Conservation (phyloP, 2,113 vertebrate species). For the Ciconia stormi region DNA sequence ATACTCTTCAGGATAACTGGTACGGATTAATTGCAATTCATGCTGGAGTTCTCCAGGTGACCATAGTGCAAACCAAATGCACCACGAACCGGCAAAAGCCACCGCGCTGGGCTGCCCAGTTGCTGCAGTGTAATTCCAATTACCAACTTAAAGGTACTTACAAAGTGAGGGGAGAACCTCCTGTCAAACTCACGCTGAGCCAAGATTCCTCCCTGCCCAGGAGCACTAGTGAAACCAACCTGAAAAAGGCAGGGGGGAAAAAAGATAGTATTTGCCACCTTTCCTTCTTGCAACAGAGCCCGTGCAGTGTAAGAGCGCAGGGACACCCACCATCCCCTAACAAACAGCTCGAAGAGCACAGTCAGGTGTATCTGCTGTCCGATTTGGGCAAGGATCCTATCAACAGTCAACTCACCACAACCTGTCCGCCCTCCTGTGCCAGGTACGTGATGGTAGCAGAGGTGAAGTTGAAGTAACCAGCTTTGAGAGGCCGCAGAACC, state of each 20-base stretch:
- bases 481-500: conserved; percentile 92
- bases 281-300: neutral
- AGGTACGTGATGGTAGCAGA: conserved; percentile 91
- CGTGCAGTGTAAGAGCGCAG: rapidly evolving
- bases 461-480: conserved; percentile 96
- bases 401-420: conserved; percentile 81
- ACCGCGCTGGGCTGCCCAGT: rapidly evolving
- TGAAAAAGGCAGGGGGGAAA: conserved; percentile 14
- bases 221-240: conserved; percentile 93
- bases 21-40: rapidly evolving
- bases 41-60: neutral
- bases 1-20: neutral
- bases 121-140: rapidly evolving
- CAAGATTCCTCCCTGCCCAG: conserved; percentile 93
- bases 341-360: rapidly evolving
- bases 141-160: conserved; percentile 63
- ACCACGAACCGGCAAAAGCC: neutral
- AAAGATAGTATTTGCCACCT: neutral
- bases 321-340: rapidly evolving
- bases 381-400: neutral
- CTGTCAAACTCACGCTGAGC: conserved; percentile 94
- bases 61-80: neutral
- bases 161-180: conserved; percentile 95
- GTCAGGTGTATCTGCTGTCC: neutral
- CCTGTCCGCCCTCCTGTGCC: conserved; percentile 90